phyloP scores from a whole-genome alignment of 2,113 vertebrate genomes.

The Oophaga pumilio region DNA sequence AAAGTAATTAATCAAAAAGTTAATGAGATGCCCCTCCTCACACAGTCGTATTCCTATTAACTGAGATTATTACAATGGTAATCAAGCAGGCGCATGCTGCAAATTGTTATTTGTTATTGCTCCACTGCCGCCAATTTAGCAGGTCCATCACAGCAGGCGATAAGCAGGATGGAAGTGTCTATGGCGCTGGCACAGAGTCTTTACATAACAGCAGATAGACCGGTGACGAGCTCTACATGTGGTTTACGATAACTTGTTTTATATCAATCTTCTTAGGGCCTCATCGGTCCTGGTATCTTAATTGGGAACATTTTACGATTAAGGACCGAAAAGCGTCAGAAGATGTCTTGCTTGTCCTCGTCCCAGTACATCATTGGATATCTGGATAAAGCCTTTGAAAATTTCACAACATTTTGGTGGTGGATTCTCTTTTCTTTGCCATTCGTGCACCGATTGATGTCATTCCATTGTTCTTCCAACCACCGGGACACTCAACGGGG shows the following conservation, averaged over 20 bases:
- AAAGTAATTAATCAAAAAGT: conserved; percentile 81
- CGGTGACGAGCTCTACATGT: background rate
- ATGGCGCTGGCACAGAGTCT: background rate
- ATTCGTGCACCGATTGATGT: too few species aligned
- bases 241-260: background rate
- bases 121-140: conserved; percentile 80
- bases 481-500: too few species aligned
- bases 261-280: background rate
- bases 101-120: conserved; percentile 77
- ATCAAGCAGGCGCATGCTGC: conserved; percentile 76
- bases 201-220: background rate
- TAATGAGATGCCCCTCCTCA: conserved; percentile 81
- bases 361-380: too few species aligned
- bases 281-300: too few species aligned
- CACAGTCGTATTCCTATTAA: conserved; percentile 81
- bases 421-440: too few species aligned
- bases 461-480: too few species aligned
- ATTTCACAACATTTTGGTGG: too few species aligned
- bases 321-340: too few species aligned
- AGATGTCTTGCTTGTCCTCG: too few species aligned
- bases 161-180: conserved; percentile 60
- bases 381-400: too few species aligned
- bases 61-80: conserved; percentile 81
- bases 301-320: too few species aligned
- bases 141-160: conserved; percentile 74